A percentile compares a stretch with the other conserved stretches of the same genome.
Evolutionary conservation across 2,797 vertebrate species (phyloP).

Genomic region (Dendrocincla tyrannina): DNA sequence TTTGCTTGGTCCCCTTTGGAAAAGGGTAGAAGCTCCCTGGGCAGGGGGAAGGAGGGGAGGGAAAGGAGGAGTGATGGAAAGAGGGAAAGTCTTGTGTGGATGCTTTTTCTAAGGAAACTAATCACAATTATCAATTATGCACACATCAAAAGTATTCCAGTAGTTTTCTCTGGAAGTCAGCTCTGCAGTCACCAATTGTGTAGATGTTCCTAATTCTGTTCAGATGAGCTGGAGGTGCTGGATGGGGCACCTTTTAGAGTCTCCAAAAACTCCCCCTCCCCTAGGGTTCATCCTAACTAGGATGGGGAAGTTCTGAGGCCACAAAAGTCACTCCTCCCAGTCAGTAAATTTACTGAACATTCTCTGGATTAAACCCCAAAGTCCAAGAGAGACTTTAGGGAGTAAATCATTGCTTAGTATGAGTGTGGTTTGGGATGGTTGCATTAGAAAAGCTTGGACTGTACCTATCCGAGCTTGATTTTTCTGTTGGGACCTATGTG

Average conservation of each 20-base stretch:
- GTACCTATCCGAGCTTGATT: neutral
- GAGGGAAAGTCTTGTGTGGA: neutral
- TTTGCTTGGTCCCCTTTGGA: neutral
- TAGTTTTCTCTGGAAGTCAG: neutral
- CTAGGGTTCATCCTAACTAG: too few relatives aligned
- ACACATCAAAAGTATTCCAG: neutral
- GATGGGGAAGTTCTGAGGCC: too few relatives aligned
- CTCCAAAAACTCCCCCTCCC: too few relatives aligned
- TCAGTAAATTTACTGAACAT: neutral
- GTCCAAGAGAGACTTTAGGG: neutral
- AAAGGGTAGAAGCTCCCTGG: neutral
- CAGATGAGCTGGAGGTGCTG: too few relatives aligned
- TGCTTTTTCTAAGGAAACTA: neutral
- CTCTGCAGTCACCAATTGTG: neutral
- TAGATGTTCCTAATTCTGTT: too few relatives aligned
- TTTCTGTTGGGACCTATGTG: neutral
- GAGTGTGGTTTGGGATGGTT: neutral
- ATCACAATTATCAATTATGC: neutral
- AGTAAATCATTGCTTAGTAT: neutral
- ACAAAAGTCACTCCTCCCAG: too few relatives aligned
- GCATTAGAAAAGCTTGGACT: neutral
- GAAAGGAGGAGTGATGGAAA: neutral
- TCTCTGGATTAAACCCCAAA: neutral
- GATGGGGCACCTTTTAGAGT: too few relatives aligned
- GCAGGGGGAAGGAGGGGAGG: neutral